phyloP scores from a whole-genome alignment of 2,113 vertebrate species.

The Etia nguti region DNA sequence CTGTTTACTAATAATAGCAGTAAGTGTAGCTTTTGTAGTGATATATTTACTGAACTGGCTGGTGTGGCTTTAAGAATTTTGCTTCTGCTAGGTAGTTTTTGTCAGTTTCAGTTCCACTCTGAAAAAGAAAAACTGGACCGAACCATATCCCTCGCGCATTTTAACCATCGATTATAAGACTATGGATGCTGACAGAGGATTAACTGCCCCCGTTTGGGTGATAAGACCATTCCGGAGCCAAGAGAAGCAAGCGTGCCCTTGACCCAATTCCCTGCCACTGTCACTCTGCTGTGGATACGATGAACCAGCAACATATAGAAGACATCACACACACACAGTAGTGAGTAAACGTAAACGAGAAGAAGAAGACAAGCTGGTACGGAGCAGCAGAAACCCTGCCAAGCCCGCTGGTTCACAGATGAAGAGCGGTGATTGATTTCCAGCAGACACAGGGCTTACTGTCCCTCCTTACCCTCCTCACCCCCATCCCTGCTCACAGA shows the following conservation, averaged over 20 bases:
- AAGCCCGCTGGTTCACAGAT: constrained; percentile 35
- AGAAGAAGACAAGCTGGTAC: constrained; percentile 63
- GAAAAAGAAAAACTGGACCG: background rate
- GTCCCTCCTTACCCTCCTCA: constrained; percentile 12
- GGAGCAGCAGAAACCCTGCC: constrained; percentile 45
- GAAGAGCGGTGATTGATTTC: constrained; percentile 64
- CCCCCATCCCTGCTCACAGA: constrained; percentile 15
- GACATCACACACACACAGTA: background rate
- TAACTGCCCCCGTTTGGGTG: constrained; percentile 26
- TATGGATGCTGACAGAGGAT: constrained; percentile 46
- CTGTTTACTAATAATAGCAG: background rate
- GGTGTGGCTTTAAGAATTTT: background rate
- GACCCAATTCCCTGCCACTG: constrained; percentile 51
- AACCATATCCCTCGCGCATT: background rate
- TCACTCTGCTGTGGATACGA: constrained; percentile 42
- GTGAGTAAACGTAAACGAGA: constrained; percentile 35
- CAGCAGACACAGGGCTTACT: constrained; percentile 57
- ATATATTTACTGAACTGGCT: background rate
- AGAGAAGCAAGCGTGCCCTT: constrained; percentile 41
- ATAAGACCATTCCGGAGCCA: constrained; percentile 40
- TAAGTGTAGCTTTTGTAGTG: background rate
- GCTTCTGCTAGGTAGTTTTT: background rate
- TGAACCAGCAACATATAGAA: constrained; percentile 10
- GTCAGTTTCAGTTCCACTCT: background rate
- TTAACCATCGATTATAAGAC: constrained; percentile 26